Conservation (phyloP, 23 tunicate species). For the Botrylloides violaceus region DNA sequence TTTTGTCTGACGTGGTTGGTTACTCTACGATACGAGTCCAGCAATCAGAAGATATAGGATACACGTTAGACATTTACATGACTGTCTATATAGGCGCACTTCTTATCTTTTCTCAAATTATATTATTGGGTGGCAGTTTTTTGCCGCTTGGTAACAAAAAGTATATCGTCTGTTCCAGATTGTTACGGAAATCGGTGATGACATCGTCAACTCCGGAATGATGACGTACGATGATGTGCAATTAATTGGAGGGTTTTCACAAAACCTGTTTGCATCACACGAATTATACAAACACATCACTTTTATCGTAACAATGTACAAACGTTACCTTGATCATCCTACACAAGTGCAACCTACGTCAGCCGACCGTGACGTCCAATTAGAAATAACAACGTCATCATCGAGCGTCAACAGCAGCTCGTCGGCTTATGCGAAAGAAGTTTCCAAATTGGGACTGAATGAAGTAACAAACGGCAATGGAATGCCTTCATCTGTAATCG, state of each 20-base stretch:
- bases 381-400: too few species aligned
- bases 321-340: slow-evolving; percentile 2
- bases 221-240: slow-evolving; percentile 24
- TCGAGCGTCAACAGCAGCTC: neutral
- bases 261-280: neutral
- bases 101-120: too few species aligned
- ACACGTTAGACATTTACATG: too few species aligned
- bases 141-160: too few species aligned
- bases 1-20: too few species aligned
- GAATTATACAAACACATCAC: neutral
- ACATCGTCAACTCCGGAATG: slow-evolving; percentile 6
- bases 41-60: too few species aligned
- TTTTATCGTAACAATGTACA: neutral
- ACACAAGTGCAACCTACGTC: neutral
- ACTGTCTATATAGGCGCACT: too few species aligned
- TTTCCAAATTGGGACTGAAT: too few species aligned
- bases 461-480: neutral
- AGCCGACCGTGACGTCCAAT: neutral
- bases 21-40: too few species aligned
- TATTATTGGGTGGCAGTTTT: too few species aligned
- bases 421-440: neutral
- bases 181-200: slow-evolving; percentile 12
- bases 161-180: slow-evolving; percentile 11
- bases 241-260: slow-evolving; percentile 4
- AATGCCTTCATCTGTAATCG: neutral